Conservation (phyloP, 2,888 invertebrate genomes). For the Argyresthia albistria region DNA sequence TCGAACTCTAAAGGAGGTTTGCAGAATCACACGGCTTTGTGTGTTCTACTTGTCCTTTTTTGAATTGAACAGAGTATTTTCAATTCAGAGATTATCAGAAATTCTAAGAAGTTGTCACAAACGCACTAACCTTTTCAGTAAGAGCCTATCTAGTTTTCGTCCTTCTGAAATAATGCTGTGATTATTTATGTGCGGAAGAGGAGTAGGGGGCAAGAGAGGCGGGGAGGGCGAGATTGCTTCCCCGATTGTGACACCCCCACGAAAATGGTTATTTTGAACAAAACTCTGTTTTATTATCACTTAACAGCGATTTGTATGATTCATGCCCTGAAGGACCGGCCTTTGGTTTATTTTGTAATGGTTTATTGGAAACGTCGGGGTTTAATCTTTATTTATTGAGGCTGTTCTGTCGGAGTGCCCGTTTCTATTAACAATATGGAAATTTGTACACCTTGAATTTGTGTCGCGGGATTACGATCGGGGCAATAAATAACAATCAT, state of each 20-base stretch:
- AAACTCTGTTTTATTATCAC: constrained; percentile 44
- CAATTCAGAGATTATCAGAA: no score
- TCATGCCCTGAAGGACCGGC: constrained; percentile 24
- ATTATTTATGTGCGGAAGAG: constrained; percentile 62
- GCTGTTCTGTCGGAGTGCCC: no score
- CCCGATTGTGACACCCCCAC: constrained; percentile 48
- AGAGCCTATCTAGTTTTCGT: constrained; percentile 56
- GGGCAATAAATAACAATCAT: no score
- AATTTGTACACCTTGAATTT: no score
- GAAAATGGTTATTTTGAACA: constrained; percentile 50
- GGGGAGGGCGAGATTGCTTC: not conserved
- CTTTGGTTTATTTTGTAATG: not conserved
- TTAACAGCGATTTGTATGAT: constrained; percentile 47
- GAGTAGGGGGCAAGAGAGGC: constrained; percentile 21
- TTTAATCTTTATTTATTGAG: not conserved
- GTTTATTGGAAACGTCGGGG: not conserved
- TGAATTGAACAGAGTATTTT: no score
- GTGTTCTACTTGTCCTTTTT: no score
- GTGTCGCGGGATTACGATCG: no score
- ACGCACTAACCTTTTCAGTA: constrained; percentile 11
- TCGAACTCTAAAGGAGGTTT: no score
- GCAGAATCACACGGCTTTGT: no score
- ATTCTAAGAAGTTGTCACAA: not conserved
- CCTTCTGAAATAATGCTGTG: constrained; percentile 52
- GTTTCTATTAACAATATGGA: no score